Base-by-base conservation (phyloP, 2,888 invertebrate genomes). In the Prenolepis imparis region DNA sequence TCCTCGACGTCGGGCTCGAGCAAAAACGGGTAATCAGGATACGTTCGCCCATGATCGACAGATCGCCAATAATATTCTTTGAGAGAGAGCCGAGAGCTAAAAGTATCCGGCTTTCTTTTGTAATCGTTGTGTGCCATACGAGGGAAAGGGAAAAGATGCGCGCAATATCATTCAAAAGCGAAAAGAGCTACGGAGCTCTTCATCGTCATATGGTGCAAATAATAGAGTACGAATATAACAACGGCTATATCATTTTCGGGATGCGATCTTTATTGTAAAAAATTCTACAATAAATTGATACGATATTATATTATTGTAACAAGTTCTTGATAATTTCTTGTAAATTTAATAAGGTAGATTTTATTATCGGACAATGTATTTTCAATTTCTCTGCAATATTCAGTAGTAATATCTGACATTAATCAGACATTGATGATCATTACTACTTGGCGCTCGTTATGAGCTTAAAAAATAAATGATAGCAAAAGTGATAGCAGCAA, bases 1-100 rank as follows among this genome's bases (percentile, higher is more conserved):
- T 78, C 77, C 68, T 78, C 68, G 55, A 67, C n/a, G 77, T 77
- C 77, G 55, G 39, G 4, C 24, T 48, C 75, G 55, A 21, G 39
- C 5, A 24, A 41, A 77, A 68, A 18, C 36, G 5, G 36, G 57
- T 52, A 68, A 78, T 78, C 68, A 68, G 68, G n/a, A 68, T 78
- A 68, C 15, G 32, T 28, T 78, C 68, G 11, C 21, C 15, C 68
- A n/a, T 41, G 68, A 77, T 68, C 55, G 77, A 78, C 77, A 78
- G 55, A 68, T 75, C 77, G 77, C 68, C 77, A 68, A 78, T 78
- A 78, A 67, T 78, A 68, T 78, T 68, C 77, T 68, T 68, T 68
- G 48, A 52, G 28, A 28, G 48, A 28, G 41, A 48, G 24, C 28
- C 44, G 24, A 24, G 24, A 24, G 24, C n/a, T 75, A 24, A 78